Conservation (phyloP, 2,113 vertebrate genomes). For the Peromyscus californicus region DNA sequence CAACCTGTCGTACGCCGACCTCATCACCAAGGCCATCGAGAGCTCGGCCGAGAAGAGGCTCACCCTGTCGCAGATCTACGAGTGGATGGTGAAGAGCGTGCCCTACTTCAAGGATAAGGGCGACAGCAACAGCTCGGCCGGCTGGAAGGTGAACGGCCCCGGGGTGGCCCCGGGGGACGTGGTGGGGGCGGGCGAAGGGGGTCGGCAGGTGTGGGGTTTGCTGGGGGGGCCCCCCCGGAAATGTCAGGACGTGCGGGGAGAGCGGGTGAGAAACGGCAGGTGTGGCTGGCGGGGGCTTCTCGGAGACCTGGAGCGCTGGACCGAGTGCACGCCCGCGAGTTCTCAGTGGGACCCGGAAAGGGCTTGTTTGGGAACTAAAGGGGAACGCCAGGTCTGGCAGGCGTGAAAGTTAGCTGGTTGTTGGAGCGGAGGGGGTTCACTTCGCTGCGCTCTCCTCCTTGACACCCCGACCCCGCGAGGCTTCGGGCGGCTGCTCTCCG, state of each 20-base stretch:
- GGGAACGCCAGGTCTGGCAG: not conserved
- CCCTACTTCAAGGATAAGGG: constrained; percentile 99
- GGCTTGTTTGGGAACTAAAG: not conserved
- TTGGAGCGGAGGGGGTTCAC: not conserved
- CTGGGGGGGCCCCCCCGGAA: not conserved
- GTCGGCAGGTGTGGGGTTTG: not conserved
- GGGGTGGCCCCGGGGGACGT: not conserved
- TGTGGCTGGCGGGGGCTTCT: not conserved
- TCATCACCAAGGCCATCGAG: constrained; percentile 98
- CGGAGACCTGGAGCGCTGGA: not conserved
- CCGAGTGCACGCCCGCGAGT: no score
- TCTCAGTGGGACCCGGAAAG: not conserved
- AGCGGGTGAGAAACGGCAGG: not conserved
- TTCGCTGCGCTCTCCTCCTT: not conserved
- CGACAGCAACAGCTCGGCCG: constrained; percentile 96
- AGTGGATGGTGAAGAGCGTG: constrained; percentile 99
- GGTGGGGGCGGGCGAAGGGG: not conserved
- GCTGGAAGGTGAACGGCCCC: constrained; percentile 94
- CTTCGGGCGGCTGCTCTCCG: not conserved
- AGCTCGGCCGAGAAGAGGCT: constrained; percentile 97
- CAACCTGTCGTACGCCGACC: constrained; percentile 98
- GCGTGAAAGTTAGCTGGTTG: constrained; percentile 40
- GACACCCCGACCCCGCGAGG: not conserved
- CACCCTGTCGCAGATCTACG: constrained; percentile 97
- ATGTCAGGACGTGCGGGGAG: not conserved